These are phyloP conservation scores for Polietes domitor DNA, from an alignment of 2,888 invertebrate genomes.

Conservation along the genomic window DNA sequence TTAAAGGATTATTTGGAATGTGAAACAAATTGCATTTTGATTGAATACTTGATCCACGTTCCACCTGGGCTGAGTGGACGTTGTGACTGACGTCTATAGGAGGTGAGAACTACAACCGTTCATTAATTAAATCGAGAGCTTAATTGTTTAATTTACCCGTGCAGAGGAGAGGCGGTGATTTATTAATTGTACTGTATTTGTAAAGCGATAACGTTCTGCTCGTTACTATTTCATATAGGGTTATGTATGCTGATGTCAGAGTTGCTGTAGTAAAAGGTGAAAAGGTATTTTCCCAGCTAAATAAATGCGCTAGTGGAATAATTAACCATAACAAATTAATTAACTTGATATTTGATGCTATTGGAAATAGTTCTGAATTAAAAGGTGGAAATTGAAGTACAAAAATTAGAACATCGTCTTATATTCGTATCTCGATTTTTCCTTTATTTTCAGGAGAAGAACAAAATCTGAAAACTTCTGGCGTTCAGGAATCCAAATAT, in stretches of 20 bases:
- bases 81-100: constrained; percentile 17
- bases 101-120: background rate
- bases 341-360: no score
- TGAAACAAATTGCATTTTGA: constrained; percentile 62
- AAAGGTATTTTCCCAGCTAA: no score
- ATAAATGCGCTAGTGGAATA: no score
- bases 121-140: constrained; percentile 24
- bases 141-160: constrained; percentile 6
- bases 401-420: no score
- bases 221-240: background rate
- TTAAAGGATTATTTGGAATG: constrained; percentile 56
- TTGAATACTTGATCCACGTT: constrained; percentile 5
- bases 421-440: no score
- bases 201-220: background rate
- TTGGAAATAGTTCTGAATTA: no score
- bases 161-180: background rate
- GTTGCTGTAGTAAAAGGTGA: background rate
- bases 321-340: no score
- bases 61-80: constrained; percentile 24
- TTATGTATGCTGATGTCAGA: no score
- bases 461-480: no score
- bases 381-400: no score
- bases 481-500: no score
- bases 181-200: constrained; percentile 4
- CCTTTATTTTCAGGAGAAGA: no score